Evolutionary conservation across 2,797 vertebrate species (phyloP), one percentile per base, ranked within the genome.

Genomic region (Enteromius unitaeniatus): DNA sequence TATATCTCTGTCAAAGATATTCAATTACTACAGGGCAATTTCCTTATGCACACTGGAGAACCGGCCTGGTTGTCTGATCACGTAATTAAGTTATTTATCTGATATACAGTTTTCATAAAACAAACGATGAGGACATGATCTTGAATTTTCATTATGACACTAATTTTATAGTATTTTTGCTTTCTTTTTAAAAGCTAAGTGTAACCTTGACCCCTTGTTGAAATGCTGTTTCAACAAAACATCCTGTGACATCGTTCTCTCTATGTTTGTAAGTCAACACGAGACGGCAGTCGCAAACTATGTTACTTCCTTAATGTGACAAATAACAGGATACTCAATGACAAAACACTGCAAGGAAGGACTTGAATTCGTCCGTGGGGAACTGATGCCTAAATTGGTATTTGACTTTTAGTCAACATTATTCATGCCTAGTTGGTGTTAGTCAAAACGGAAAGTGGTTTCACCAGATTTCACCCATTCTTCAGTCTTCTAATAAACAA

Each of bases 1-100:
- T 86, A 84, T 42, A 83, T 85, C 79, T 62, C 77, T 84, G 88
- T 77, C 78, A 58, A 45, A 65, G 67, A 85, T 83, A 77, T 83
- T 82, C 84, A 86, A 81, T 85, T 77, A 87, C 69, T 51, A 28
- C 45, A 53, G 70, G 72, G 49, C 80, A 76, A 72, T 84, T 86
- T 85, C 86, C 68, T 79, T 58, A 80, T n/a, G 77, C 55, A 78
- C 23, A 70, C 74, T 58, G 62, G 28, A 55, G 67, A 68, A 73
- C 67, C 31, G 23, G 21, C 37, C 78, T 60, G 15, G 79, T 74
- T 14, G 40, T 78, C 81, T 73, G 74, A 68, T 83, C 64, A 8
- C 58, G 45, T 82, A 47, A 80, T 23, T 10, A 17, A 40, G 42
- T 67, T 75, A 76, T 84, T 79, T 28, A 84, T 82, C 84, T 84